phyloP scores from a whole-genome alignment of 1,140 invertebrate genomes.

The Leptinotarsa defecta region DNA sequence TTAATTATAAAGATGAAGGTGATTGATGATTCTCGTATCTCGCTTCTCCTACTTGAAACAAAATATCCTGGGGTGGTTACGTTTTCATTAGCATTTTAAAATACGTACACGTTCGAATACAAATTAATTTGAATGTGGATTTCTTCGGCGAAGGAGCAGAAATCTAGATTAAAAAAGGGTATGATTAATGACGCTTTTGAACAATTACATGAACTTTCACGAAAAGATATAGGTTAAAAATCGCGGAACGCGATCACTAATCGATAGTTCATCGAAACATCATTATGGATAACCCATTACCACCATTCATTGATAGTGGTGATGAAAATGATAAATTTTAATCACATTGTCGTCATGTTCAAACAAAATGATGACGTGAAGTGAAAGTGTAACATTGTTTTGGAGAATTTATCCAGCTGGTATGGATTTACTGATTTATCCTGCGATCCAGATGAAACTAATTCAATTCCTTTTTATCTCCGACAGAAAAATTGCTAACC shows the following conservation, averaged over 20 bases:
- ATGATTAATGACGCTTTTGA: not conserved
- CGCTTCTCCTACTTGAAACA: not conserved
- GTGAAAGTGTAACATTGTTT: too few species aligned
- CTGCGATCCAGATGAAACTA: too few species aligned
- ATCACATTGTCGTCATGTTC: too few species aligned
- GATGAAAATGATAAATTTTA: too few species aligned
- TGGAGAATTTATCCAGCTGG: too few species aligned
- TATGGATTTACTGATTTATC: too few species aligned
- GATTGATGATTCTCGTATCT: not conserved
- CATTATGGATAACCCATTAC: not conserved
- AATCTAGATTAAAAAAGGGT: not conserved
- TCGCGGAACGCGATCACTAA: not conserved
- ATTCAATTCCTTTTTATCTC: too few species aligned
- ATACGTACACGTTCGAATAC: not conserved
- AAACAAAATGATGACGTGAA: too few species aligned
- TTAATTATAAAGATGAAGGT: conserved; percentile 6
- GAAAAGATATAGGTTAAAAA: not conserved
- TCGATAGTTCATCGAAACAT: not conserved
- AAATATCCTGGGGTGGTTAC: conserved; percentile 5
- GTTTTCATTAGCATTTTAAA: conserved; percentile 4
- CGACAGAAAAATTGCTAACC: too few species aligned
- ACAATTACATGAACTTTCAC: not conserved
- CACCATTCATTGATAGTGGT: too few species aligned
- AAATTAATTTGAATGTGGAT: not conserved
- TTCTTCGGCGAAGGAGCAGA: not conserved